Evolutionary conservation across 2,888 invertebrate species (phyloP).

Genomic region (Ochropleura leucogaster): DNA sequence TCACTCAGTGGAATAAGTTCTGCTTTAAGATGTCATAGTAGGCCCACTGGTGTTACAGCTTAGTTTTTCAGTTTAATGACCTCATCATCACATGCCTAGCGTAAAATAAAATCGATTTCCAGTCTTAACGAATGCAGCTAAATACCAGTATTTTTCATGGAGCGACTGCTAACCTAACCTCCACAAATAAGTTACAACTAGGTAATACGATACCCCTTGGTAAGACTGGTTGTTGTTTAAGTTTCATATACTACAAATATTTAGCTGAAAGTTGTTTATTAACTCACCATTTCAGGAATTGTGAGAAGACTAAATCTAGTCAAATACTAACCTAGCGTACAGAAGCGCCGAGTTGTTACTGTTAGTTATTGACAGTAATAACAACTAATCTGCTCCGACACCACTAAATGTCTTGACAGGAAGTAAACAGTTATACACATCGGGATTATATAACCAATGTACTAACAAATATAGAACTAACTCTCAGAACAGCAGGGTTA

Average conservation of each 20-base stretch:
- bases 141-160: too few species aligned
- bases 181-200: too few species aligned
- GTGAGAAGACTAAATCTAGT: background rate
- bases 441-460: conserved; percentile 9
- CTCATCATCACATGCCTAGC: too few species aligned
- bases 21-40: too few species aligned
- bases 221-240: background rate
- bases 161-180: too few species aligned
- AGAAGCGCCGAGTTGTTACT: background rate
- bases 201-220: too few species aligned
- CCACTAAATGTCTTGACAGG: conserved; percentile 6
- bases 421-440: conserved; percentile 24
- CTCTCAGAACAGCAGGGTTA: background rate
- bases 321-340: conserved; percentile 3
- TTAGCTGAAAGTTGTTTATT: background rate
- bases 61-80: background rate
- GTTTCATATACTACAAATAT: background rate
- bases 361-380: background rate
- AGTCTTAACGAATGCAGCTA: too few species aligned
- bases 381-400: conserved; percentile 5
- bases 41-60: background rate
- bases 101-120: too few species aligned
- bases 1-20: too few species aligned
- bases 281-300: background rate
- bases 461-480: conserved; percentile 19